Evolutionary conservation across 2,888 invertebrate genomes (phyloP).

Genomic region (Zeuzera pyrina): DNA sequence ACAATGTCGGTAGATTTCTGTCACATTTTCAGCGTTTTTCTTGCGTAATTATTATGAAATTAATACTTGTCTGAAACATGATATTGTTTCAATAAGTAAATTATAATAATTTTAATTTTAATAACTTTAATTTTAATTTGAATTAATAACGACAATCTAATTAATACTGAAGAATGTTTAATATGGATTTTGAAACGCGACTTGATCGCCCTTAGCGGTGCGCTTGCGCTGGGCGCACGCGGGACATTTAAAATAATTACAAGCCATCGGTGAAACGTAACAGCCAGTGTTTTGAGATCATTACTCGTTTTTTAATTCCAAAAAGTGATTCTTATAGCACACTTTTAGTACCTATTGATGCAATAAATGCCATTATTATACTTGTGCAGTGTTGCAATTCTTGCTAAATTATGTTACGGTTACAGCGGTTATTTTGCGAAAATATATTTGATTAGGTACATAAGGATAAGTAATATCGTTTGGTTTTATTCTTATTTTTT

Average conservation of each 20-base stretch:
- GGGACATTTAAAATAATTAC: constrained; percentile 75
- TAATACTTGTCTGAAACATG: too few species aligned
- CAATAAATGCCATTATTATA: constrained; percentile 51
- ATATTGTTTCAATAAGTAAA: too few species aligned
- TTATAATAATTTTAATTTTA: too few species aligned
- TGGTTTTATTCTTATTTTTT: neutral
- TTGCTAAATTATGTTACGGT: neutral
- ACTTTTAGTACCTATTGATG: constrained; percentile 55
- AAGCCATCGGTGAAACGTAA: constrained; percentile 68
- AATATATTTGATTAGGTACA: neutral
- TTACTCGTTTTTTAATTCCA: constrained; percentile 70
- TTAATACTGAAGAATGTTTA: too few species aligned
- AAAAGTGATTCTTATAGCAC: constrained; percentile 60
- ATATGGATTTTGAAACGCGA: constrained; percentile 61
- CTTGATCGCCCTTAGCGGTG: constrained; percentile 48
- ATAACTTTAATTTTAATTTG: neutral
- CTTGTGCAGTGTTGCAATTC: constrained; percentile 35
- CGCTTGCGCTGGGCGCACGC: constrained; percentile 34
- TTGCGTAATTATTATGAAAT: too few species aligned
- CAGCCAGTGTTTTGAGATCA: constrained; percentile 71
- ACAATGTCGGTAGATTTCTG: too few species aligned
- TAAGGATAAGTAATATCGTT: neutral
- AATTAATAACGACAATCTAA: constrained; percentile 4
- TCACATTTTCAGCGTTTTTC: too few species aligned
- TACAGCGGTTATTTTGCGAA: neutral